Evolutionary conservation across 2,888 invertebrate species (phyloP), one percentile per base, ranked within the genome.

Genomic region (Parnassius smintheus): DNA sequence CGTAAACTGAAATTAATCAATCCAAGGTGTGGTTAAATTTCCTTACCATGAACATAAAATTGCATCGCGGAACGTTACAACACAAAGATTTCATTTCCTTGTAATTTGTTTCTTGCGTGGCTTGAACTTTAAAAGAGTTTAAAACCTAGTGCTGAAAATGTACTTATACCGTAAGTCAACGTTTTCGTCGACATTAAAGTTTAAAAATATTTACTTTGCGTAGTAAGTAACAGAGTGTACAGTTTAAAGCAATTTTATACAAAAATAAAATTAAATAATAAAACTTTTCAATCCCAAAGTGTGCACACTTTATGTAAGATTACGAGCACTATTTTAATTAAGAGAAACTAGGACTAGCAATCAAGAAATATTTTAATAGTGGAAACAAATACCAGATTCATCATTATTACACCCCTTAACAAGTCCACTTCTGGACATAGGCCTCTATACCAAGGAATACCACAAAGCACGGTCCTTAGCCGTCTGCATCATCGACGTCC

Each of bases 31-130:
- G 59, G 64, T 55, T 60, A 59, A 55, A 63, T 63, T 57, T 60
- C 64, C 64, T 52, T 52, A 49, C 35, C 51, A 44, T 52, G 22
- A 46, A 59, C 56, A 62, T 65, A 67, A 66, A 60, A 67, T 64
- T 69, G 67, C 65, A 59, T 46, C 56, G 63, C 56, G 59, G 18
- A 59, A 59, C 68, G 74, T 75, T 77, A 73, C 72, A 56, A 68
- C 58, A 68, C 70, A 72, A 75, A 81, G 76, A 82, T 85, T 84
- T 81, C 75, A 82, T 85, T 86, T 86, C 81, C 81, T 76, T 70
- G 77, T 85, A 86, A 88, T 88, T 87, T 88, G 81, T 86, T 80
- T 82, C 81, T 85, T 83, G 80, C 81, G 72, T 73, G 77, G 75
- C 77, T 77, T 79, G 76, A 88, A 85, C 81, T 86, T 83, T 80